A percentile compares a stretch with the other conserved stretches of the same genome.
Evolutionary conservation across 2,888 invertebrate species (phyloP).

Genomic region (Pollenia labialis): DNA sequence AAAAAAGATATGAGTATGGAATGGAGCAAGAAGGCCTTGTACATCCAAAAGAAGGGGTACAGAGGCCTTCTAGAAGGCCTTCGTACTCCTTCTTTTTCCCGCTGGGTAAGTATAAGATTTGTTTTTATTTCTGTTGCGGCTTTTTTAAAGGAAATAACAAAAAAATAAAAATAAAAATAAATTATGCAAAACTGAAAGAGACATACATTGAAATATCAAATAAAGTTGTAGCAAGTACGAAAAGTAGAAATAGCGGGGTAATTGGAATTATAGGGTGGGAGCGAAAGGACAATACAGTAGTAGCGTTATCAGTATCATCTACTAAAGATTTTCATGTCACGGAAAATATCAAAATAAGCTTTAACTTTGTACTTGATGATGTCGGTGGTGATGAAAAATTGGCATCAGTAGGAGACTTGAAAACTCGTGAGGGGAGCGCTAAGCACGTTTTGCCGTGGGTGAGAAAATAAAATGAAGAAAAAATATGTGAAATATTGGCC

Average conservation of each 20-base stretch:
- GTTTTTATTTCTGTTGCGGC: conserved; percentile 25
- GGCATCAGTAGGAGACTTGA: not conserved
- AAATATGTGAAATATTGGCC: conserved; percentile 55
- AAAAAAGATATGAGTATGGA: too few relatives aligned
- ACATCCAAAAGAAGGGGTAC: too few relatives aligned
- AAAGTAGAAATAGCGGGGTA: conserved; percentile 33
- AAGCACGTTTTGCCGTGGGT: conserved; percentile 42
- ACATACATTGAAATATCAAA: conserved; percentile 73
- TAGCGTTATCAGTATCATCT: conserved; percentile 64
- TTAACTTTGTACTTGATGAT: conserved; percentile 76
- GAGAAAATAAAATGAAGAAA: conserved; percentile 25
- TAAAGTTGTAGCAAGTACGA: conserved; percentile 69
- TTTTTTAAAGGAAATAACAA: conserved; percentile 30
- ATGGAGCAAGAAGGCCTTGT: too few relatives aligned
- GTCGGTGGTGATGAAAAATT: conserved; percentile 3
- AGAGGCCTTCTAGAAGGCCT: too few relatives aligned
- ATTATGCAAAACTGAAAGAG: conserved; percentile 58
- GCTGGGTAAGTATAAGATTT: conserved; percentile 36
- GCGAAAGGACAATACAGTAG: conserved; percentile 24
- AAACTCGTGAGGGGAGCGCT: not conserved
- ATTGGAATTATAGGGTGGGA: conserved; percentile 23
- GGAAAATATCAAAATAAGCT: conserved; percentile 83
- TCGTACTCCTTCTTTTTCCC: too few relatives aligned
- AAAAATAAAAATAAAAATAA: conserved; percentile 24
- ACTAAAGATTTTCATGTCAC: conserved; percentile 81